Percentiles rank a stretch among this genome's conserved stretches.
Conservation (phyloP, 2,797 vertebrate species). For the Gastrophryne carolinensis region DNA sequence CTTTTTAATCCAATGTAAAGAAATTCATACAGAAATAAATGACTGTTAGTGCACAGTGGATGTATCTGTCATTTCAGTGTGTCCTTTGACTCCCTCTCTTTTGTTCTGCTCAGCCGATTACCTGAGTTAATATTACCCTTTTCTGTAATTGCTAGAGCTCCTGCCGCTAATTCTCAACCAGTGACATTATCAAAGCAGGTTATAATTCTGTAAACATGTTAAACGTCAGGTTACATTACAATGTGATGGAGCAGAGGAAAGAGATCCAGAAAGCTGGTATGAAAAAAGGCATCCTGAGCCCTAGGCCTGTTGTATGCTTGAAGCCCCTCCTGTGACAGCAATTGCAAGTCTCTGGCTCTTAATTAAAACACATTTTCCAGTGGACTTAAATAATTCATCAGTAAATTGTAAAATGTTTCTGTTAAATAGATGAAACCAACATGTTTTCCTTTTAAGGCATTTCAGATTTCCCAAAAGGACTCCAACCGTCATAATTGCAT, state of each 20-base stretch:
- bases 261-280: slow-evolving; percentile 26
- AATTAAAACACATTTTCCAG: neutral
- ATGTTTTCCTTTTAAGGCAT: neutral
- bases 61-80: neutral
- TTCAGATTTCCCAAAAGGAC: neutral
- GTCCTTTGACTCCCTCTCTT: neutral
- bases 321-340: slow-evolving; percentile 4
- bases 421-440: neutral
- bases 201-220: slow-evolving; percentile 46
- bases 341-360: neutral
- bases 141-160: slow-evolving; percentile 21
- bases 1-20: neutral
- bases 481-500: too few species aligned
- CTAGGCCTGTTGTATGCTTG: slow-evolving; percentile 5
- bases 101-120: neutral
- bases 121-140: slow-evolving; percentile 36
- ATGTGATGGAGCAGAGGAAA: slow-evolving; percentile 7
- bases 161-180: slow-evolving; percentile 21
- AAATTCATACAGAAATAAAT: neutral
- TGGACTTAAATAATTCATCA: neutral
- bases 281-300: slow-evolving; percentile 35
- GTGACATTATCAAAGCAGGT: slow-evolving; percentile 40
- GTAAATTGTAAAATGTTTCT: neutral
- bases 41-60: neutral
- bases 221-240: slow-evolving; percentile 37